These are phyloP conservation scores for Microchrysa polita DNA, from an alignment of 2,888 invertebrate genomes.

Conservation along the genomic window DNA sequence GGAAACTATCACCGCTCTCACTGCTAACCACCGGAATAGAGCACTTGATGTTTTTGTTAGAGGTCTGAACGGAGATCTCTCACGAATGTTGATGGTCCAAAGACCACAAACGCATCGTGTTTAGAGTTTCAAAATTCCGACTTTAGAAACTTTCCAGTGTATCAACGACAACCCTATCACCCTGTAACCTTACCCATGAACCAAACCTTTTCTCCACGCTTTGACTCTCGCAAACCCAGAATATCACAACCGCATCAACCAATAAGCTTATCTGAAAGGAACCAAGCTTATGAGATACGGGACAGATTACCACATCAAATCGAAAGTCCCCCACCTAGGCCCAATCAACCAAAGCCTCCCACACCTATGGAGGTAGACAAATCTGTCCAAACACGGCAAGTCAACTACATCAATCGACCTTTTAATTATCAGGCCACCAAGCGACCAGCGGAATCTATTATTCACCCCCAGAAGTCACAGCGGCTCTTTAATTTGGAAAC, in stretches of 20 bases:
- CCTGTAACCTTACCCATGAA: background rate
- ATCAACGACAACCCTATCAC: background rate
- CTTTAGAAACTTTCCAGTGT: background rate
- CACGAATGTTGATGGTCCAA: constrained; percentile 4
- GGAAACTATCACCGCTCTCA: constrained; percentile 10
- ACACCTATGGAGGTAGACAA: constrained; percentile 38
- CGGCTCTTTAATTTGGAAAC: constrained; percentile 1
- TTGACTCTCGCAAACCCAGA: background rate
- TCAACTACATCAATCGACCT: constrained; percentile 11
- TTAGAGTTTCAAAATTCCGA: constrained; percentile 2
- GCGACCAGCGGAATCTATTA: background rate
- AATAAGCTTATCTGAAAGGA: background rate
- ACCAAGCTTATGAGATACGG: background rate
- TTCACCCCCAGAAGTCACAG: background rate
- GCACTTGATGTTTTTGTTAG: constrained; percentile 1
- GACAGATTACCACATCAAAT: background rate
- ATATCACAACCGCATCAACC: background rate
- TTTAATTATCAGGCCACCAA: background rate
- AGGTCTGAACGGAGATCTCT: constrained; percentile 9
- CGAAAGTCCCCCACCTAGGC: background rate
- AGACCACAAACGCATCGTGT: constrained; percentile 25
- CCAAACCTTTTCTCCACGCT: background rate
- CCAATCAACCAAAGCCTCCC: constrained; percentile 11
- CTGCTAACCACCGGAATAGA: constrained; percentile 9
- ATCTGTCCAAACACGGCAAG: constrained; percentile 36